Evolutionary conservation across 2,113 vertebrate species (phyloP).

Genomic region (Dendropsophus ebraccatus): DNA sequence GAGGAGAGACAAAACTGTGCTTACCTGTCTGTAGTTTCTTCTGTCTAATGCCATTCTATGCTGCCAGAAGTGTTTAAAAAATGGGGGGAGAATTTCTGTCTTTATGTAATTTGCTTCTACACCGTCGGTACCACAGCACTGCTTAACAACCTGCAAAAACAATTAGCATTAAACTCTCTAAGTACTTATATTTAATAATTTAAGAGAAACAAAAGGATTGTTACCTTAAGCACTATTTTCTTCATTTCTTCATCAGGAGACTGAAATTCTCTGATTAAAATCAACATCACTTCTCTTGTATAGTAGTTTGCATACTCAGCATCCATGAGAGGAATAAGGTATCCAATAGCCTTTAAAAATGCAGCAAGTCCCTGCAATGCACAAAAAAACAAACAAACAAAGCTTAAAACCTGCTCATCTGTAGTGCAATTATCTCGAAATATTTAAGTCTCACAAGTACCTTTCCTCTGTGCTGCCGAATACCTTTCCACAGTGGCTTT

Average conservation of each 20-base stretch:
- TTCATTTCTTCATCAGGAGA: conserved; percentile 99
- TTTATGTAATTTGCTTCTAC: conserved; percentile 99
- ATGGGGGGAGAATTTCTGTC: conserved; percentile 97
- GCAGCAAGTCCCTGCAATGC: conserved; percentile 91
- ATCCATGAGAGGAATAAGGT: conserved; percentile 98
- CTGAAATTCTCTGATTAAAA: conserved; percentile 98
- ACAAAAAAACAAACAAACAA: not conserved
- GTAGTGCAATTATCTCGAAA: not conserved
- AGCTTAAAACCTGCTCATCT: not conserved
- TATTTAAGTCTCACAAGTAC: conserved; percentile 66
- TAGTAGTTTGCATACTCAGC: conserved; percentile 99
- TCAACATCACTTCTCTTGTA: conserved; percentile 97
- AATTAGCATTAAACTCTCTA: not conserved
- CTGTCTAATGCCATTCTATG: conserved; percentile 98
- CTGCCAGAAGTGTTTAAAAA: conserved; percentile 99
- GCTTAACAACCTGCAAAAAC: conserved; percentile 89
- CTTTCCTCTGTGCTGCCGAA: conserved; percentile 98
- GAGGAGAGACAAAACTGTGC: not conserved
- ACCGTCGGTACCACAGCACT: conserved; percentile 97
- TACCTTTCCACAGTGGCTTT: conserved; percentile 98
- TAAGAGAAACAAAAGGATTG: not conserved
- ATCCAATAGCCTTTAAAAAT: conserved; percentile 97
- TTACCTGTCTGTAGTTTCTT: conserved; percentile 97
- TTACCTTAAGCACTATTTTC: conserved; percentile 97
- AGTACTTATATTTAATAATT: not conserved